Evolutionary conservation across 2,888 invertebrate species (phyloP), one percentile per base, ranked within the genome.

Genomic region (Coecobrya sp.): DNA sequence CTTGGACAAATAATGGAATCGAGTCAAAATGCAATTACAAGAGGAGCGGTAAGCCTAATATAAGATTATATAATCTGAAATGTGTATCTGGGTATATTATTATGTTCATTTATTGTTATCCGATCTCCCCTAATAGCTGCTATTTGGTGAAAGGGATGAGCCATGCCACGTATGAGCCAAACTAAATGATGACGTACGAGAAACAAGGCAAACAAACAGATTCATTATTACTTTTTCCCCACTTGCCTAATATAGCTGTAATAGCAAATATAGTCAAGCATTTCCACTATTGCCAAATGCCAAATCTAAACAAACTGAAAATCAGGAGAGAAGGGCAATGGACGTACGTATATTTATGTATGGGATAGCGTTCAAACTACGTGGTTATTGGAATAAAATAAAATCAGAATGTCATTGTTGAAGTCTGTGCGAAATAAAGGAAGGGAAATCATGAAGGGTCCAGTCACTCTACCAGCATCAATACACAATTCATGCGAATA

Each of bases 1-100:
- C 89, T 55, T 89, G 45, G 52, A 70, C 73, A 89, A 89, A 89
- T 79, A 79, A 79, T 73, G 62, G 68, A 84, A 89, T 89, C 73
- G 0, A 89, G 70, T 84, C 82, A 89, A 84, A 89, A 84, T 89
- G 89, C 76, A 89, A 89, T 89, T 89, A 89, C 84, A 16, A 59
- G 76, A 45, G 11, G 45, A 76, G 27, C 22, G 45, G 45, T 42
- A 76, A 49, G 49, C n/a, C 52, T 0, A 16, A 25, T 79, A 42
- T 52, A 52, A 7, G 36, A 30, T 30, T 11, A 27, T 16, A 68
- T 27, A 13, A 30, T 25, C 27, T 16, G 0, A 7, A 11, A 10
- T 68, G 30, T 30, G 27, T 30, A 27, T 36, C 5, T 79, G 27
- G 13, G 22, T 45, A 45, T 10, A 25, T 45, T 68, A 68, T 68